A percentile compares a stretch with the other conserved stretches of the same genome.
phyloP scores from a whole-genome alignment of 2,888 invertebrate genomes.

The Schizaphis graminum region DNA sequence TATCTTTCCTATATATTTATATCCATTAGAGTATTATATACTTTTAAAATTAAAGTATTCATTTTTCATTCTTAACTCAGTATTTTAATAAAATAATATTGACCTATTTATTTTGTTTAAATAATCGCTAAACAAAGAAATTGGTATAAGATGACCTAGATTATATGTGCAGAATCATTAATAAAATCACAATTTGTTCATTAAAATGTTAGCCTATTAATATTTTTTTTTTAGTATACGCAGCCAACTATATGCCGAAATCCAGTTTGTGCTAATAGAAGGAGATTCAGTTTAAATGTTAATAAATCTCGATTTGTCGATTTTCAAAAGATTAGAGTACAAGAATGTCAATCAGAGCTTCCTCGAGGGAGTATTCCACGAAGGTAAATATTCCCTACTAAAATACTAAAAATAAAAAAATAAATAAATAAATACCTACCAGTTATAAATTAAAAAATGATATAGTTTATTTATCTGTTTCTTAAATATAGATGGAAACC shows the following conservation, averaged over 20 bases:
- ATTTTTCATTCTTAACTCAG: neutral
- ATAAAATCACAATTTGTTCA: neutral
- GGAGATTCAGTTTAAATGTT: slow-evolving; percentile 90
- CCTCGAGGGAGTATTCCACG: slow-evolving; percentile 97
- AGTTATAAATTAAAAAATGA: neutral
- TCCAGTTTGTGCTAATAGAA: slow-evolving; percentile 93
- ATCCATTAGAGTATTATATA: slow-evolving; percentile 12
- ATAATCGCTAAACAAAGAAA: neutral
- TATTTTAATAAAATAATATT: neutral
- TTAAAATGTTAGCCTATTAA: neutral
- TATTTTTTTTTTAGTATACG: slow-evolving; percentile 78
- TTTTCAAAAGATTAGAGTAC: slow-evolving; percentile 97
- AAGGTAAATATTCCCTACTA: slow-evolving; percentile 73
- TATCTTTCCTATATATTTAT: neutral
- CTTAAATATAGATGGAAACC: too few species aligned
- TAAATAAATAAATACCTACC: neutral
- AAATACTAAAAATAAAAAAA: neutral
- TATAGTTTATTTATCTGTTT: neutral
- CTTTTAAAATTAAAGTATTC: neutral
- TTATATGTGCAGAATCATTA: neutral
- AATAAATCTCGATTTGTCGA: slow-evolving; percentile 96
- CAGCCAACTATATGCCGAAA: slow-evolving; percentile 97
- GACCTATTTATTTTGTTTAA: neutral
- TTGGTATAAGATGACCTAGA: neutral
- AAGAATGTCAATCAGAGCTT: slow-evolving; percentile 97